Evolutionary conservation across 2,113 vertebrate genomes (phyloP).

Genomic region (Edolisoma coerulescens): DNA sequence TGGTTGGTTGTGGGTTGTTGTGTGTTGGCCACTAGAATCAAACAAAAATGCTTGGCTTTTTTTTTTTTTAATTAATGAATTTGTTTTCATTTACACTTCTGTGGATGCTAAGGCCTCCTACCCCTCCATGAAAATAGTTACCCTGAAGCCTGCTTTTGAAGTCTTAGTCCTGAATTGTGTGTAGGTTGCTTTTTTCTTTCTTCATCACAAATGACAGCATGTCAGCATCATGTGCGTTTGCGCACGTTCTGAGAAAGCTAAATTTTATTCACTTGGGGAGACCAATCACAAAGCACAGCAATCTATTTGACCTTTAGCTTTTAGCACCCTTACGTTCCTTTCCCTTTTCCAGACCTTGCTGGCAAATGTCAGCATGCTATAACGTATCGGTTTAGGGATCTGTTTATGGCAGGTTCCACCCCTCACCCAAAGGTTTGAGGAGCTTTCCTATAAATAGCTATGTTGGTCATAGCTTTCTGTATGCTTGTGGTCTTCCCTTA

Average conservation of each 20-base stretch:
- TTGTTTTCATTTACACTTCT: not conserved
- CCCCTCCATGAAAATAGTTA: not conserved
- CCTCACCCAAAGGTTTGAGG: slow-evolving; percentile 9
- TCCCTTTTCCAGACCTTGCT: slow-evolving; percentile 40
- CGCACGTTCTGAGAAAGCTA: accelerated
- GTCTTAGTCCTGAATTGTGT: not conserved
- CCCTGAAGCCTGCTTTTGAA: not conserved
- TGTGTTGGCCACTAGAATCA: not conserved
- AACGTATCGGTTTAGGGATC: not conserved
- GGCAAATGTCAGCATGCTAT: slow-evolving; percentile 44
- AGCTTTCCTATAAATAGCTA: slow-evolving; percentile 33
- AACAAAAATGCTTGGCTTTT: not conserved
- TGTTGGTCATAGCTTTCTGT: not conserved
- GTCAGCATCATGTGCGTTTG: not conserved
- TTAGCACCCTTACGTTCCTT: slow-evolving; percentile 9
- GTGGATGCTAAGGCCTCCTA: not conserved
- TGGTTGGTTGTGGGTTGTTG: not conserved
- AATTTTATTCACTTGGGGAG: not conserved
- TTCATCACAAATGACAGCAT: not conserved
- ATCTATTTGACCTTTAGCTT: slow-evolving; percentile 52
- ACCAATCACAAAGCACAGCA: not conserved
- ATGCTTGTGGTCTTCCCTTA: not conserved
- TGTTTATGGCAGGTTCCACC: slow-evolving; percentile 16
- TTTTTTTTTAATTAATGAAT: not conserved
- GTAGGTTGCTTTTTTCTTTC: not conserved